Evolutionary conservation across 2,797 vertebrate genomes (phyloP).

Genomic region (Neolamprologus multifasciatus): DNA sequence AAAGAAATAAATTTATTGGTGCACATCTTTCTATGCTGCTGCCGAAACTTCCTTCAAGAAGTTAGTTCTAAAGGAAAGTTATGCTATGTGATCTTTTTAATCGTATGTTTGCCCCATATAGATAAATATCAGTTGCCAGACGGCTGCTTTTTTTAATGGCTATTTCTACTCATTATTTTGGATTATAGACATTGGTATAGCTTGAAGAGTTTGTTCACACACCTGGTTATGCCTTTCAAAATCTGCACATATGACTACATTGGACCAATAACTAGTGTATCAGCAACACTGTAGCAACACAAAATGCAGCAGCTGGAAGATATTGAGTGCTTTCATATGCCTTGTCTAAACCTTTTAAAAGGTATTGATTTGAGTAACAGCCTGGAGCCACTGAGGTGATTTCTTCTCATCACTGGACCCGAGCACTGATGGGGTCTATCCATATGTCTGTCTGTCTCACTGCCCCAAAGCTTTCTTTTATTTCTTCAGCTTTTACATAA

Average conservation of each 20-base stretch:
- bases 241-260: not conserved
- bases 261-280: not conserved
- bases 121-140: constrained; percentile 24
- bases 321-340: not conserved
- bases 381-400: constrained; percentile 16
- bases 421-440: constrained; percentile 7
- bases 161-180: constrained; percentile 30
- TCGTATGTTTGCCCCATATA: constrained; percentile 14
- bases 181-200: not conserved
- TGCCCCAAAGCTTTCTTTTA: constrained; percentile 15
- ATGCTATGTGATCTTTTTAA: constrained; percentile 35
- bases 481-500: not conserved
- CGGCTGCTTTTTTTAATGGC: not conserved
- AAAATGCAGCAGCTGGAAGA: not conserved
- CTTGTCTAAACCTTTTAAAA: constrained; percentile 44
- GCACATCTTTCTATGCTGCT: constrained; percentile 4
- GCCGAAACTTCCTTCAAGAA: not conserved
- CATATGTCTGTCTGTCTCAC: constrained; percentile 1
- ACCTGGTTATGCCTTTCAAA: not conserved
- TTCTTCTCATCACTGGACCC: constrained; percentile 20
- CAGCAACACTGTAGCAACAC: not conserved
- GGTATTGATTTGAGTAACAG: constrained; percentile 36
- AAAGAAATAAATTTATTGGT: constrained; percentile 27
- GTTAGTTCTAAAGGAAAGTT: constrained; percentile 11
- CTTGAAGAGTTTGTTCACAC: not conserved